Percentiles rank a stretch among this genome's conserved stretches.
These are phyloP conservation scores for Araneus ventricosus DNA, from an alignment of 1,140 invertebrate species.

Conservation along the genomic window DNA sequence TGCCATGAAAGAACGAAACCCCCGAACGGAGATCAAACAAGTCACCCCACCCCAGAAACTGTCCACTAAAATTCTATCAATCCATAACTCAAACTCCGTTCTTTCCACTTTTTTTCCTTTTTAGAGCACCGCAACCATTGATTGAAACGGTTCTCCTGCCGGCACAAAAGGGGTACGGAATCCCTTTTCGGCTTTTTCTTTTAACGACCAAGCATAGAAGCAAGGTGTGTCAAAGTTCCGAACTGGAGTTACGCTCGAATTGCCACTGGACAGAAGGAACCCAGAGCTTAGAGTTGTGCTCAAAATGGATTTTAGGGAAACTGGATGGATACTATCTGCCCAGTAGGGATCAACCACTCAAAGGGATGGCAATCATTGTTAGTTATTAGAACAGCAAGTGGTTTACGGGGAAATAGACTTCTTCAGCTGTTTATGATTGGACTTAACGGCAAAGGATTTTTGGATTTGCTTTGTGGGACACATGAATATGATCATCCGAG, in stretches of 20 bases:
- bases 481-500: neutral
- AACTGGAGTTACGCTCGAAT: neutral
- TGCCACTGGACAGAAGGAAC: neutral
- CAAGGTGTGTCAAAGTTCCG: neutral
- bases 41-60: too few relatives aligned
- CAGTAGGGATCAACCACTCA: neutral
- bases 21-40: neutral
- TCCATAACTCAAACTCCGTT: neutral
- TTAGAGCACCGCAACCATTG: constrained; percentile 34
- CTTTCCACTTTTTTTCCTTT: neutral
- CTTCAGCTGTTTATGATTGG: neutral
- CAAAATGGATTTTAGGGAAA: neutral
- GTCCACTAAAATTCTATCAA: neutral
- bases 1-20: neutral
- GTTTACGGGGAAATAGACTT: neutral
- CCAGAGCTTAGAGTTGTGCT: neutral
- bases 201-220: neutral
- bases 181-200: constrained; percentile 6
- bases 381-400: too few relatives aligned
- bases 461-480: neutral
- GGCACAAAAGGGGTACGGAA: constrained; percentile 23
- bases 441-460: neutral
- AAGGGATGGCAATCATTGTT: too few relatives aligned
- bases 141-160: constrained; percentile 42
- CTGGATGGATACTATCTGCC: neutral